Percentiles rank a stretch among this genome's conserved stretches.
Evolutionary conservation across 35 echinoderm and acorn worm genomes (phyloP).

Genomic region (Anneissia japonica): DNA sequence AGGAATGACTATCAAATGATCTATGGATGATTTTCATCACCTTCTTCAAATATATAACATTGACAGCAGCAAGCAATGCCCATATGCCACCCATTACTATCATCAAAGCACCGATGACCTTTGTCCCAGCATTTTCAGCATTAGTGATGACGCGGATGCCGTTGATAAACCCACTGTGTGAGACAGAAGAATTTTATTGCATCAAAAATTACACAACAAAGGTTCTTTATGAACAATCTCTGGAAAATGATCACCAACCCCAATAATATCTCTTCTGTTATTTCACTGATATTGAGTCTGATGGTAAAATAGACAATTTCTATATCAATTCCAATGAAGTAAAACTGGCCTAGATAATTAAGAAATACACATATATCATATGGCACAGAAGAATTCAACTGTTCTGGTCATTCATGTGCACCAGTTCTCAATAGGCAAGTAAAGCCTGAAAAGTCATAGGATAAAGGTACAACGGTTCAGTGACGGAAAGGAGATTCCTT

Average conservation of each 20-base stretch:
- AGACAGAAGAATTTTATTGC: not conserved
- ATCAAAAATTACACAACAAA: not conserved
- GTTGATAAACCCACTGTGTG: slow-evolving; percentile 57
- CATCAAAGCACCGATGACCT: slow-evolving; percentile 48
- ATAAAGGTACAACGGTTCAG: too few relatives aligned
- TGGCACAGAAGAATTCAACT: not conserved
- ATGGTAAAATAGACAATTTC: not conserved
- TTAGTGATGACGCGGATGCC: slow-evolving; percentile 1
- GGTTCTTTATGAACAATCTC: too few relatives aligned
- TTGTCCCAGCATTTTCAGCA: not conserved
- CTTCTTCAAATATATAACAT: slow-evolving; percentile 49
- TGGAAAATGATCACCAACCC: too few relatives aligned
- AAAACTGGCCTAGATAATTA: not conserved
- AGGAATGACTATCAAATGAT: not conserved
- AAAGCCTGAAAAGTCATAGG: too few relatives aligned
- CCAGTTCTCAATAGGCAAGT: too few relatives aligned
- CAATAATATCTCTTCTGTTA: too few relatives aligned
- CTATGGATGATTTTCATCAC: slow-evolving; percentile 4
- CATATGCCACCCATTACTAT: slow-evolving; percentile 46
- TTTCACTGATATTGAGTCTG: not conserved
- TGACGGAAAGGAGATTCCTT: too few relatives aligned
- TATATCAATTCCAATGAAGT: too few relatives aligned
- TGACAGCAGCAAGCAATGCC: slow-evolving; percentile 28
- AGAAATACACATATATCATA: not conserved
- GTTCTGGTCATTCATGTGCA: too few relatives aligned